Conservation (phyloP, 2,888 invertebrate species). For the Andrena bucephala region DNA sequence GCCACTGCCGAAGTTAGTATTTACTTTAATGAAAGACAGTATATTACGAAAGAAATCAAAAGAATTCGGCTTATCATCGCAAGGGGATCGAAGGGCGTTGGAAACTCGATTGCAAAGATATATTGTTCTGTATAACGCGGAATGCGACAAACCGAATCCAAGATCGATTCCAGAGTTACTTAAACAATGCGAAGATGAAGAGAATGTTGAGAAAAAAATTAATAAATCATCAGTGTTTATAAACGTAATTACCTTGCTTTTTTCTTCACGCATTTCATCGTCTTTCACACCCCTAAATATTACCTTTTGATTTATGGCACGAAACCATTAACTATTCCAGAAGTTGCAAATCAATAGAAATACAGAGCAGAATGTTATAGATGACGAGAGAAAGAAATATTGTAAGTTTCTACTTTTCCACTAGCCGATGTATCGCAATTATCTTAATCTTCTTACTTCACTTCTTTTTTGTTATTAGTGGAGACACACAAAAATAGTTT, state of each 20-base stretch:
- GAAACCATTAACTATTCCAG: constrained; percentile 68
- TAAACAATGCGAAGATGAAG: constrained; percentile 84
- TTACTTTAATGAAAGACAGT: constrained; percentile 85
- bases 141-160: constrained; percentile 85
- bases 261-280: constrained; percentile 2
- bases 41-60: constrained; percentile 85
- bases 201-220: constrained; percentile 80
- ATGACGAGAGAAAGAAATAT: constrained; percentile 83
- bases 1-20: constrained; percentile 86
- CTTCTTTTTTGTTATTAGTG: constrained; percentile 72
- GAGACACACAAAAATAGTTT: constrained; percentile 81
- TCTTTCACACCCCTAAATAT: neutral
- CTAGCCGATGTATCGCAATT: constrained; percentile 9
- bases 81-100: constrained; percentile 84
- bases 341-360: constrained; percentile 80
- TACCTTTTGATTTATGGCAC: constrained; percentile 8
- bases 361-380: constrained; percentile 82
- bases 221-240: constrained; percentile 46
- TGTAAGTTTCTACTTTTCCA: constrained; percentile 75
- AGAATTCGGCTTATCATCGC: constrained; percentile 84
- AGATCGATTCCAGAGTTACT: constrained; percentile 82
- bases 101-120: constrained; percentile 83
- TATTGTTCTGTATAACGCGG: constrained; percentile 84
- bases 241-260: constrained; percentile 47
- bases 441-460: constrained; percentile 13